Conservation (phyloP, 2,113 vertebrate species). For the Lepisosteus oculatus region DNA sequence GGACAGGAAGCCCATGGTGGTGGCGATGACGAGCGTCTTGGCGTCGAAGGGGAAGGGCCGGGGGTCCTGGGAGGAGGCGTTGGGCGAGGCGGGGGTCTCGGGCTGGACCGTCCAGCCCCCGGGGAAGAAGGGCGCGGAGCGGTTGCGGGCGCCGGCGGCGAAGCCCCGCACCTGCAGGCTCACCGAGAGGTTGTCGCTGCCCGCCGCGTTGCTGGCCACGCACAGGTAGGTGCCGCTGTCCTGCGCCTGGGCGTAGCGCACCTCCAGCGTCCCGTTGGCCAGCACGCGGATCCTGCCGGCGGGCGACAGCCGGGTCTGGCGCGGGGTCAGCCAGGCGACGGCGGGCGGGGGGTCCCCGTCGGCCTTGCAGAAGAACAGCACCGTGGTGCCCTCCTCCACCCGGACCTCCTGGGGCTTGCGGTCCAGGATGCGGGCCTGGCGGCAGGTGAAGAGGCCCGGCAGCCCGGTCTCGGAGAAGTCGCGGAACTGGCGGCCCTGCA, state of each 20-base stretch:
- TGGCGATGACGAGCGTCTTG: conserved; percentile 77
- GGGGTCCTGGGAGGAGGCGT: conserved; percentile 61
- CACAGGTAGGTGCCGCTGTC: conserved; percentile 78
- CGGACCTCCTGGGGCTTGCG: conserved; percentile 57
- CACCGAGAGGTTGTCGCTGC: conserved; percentile 74
- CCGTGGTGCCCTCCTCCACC: conserved; percentile 70
- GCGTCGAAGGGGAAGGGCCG: conserved; percentile 68
- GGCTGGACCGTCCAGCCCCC: conserved; percentile 59
- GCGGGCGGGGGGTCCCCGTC: conserved; percentile 76
- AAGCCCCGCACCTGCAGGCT: conserved; percentile 69
- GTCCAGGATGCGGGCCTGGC: conserved; percentile 65
- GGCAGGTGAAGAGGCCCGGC: conserved; percentile 72
- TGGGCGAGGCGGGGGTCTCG: conserved; percentile 52
- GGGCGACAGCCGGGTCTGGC: conserved; percentile 52
- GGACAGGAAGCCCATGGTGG: conserved; percentile 80
- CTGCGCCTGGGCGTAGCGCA: conserved; percentile 70
- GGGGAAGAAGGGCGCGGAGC: conserved; percentile 46
- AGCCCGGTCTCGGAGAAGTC: conserved; percentile 76
- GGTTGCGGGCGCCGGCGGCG: conserved; percentile 45
- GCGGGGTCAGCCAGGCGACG: conserved; percentile 73
- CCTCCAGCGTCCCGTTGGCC: conserved; percentile 74
- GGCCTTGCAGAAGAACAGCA: conserved; percentile 73
- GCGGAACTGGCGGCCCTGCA: conserved; percentile 63
- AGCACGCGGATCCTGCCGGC: conserved; percentile 69
- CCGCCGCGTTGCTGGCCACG: conserved; percentile 73